Evolutionary conservation across 92 coral and sea anemone genomes (phyloP), one percentile per base, ranked within the genome.

Genomic region (Muricea muricata): DNA sequence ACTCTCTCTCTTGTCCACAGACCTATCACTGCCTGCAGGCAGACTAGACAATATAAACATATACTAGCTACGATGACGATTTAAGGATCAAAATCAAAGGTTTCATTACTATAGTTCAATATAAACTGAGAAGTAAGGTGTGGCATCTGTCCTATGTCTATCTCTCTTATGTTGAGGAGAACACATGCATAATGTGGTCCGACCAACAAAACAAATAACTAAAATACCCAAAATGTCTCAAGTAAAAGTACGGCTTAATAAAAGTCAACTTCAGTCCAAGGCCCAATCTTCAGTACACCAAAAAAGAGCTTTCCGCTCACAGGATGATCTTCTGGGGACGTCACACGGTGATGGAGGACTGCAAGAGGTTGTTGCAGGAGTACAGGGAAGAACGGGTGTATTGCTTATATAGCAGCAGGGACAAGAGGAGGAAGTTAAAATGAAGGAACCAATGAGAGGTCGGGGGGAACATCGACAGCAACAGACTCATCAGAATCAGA

Each of bases 401-500:
- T 33, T 6, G 37, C 70, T 63, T n/a, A n/a, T 9, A 63, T 63
- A 26, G 70, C 70, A 63, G 10, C 70, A 15, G 70, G 70, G 10
- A 63, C 70, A 9, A 33, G 70, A 63, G 70, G 70, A 33, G 71
- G 71, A 23, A 33, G 33, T n/a, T n/a, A n/a, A n/a, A n/a, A n/a
- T n/a, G n/a, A n/a, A n/a, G n/a, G 28, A 33, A 8, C 2, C 71
- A 18, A 23, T 13, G 71, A 63, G 1, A 8, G 71, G 33, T 63
- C 5, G 23, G 25, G 71, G 2, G 25, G 17, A 3, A 25, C 71
- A 1, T 25, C 34, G 3, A n/a, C 25, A 33, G 71, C 17, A 63
- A 8, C 15, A 12, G 4, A 23, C 10, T 28, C 79, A 41, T 69
- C 87, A 33, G 63, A 33, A 56, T 84, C 87, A 0, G 61, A 73